Evolutionary conservation across 1,140 invertebrate genomes (phyloP).

Genomic region (Yoshiicerus persimilis): DNA sequence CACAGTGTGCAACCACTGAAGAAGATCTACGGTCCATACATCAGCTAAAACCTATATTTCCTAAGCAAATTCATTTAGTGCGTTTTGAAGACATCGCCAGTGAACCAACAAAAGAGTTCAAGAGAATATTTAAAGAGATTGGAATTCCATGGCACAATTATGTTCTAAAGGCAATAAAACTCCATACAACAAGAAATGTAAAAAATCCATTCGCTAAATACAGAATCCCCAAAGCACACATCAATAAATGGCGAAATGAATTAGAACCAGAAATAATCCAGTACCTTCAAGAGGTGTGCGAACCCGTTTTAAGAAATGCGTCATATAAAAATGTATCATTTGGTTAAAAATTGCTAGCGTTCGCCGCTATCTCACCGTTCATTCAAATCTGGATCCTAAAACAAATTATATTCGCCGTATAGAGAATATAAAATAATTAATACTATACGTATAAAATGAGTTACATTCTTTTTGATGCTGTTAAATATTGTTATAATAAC

Average conservation of each 20-base stretch:
- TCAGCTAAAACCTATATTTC: neutral
- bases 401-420: too few species aligned
- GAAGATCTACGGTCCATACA: neutral
- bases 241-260: conserved; percentile 2
- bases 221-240: conserved; percentile 1
- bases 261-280: neutral
- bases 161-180: neutral
- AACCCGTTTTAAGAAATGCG: neutral
- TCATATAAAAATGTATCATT: too few species aligned
- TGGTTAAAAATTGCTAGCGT: too few species aligned
- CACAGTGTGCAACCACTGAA: neutral
- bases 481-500: too few species aligned
- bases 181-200: neutral
- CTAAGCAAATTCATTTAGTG: neutral
- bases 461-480: too few species aligned
- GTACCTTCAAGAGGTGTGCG: neutral
- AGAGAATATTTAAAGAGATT: conserved; percentile 5
- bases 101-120: neutral
- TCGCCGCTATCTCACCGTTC: too few species aligned
- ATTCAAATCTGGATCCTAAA: too few species aligned
- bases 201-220: conserved; percentile 4
- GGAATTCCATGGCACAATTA: neutral
- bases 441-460: too few species aligned
- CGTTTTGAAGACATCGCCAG: conserved; percentile 15
- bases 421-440: too few species aligned